Conservation (phyloP, 1,140 invertebrate species). For the Tribolium castaneum region DNA sequence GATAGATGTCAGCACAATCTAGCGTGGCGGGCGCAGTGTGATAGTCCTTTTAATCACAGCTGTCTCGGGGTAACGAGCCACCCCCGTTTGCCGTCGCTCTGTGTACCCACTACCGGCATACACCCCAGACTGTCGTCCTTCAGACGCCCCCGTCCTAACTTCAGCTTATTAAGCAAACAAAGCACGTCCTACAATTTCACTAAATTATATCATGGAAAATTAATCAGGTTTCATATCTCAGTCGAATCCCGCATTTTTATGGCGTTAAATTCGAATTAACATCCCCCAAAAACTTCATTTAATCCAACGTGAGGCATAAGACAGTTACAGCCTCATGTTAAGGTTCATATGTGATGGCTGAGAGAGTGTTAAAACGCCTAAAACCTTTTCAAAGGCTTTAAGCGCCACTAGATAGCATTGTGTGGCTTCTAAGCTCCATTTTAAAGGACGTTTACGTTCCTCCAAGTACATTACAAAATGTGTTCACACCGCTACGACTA, state of each 20-base stretch:
- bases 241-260: conserved; percentile 26
- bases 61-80: conserved; percentile 44
- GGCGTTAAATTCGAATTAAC: conserved; percentile 38
- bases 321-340: conserved; percentile 13
- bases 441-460: conserved; percentile 38
- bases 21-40: conserved; percentile 43
- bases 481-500: conserved; percentile 34
- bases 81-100: conserved; percentile 22
- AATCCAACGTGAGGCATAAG: not conserved
- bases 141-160: not conserved
- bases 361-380: conserved; percentile 34
- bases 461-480: conserved; percentile 38
- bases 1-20: conserved; percentile 46
- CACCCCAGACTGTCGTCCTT: conserved; percentile 27
- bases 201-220: conserved; percentile 40
- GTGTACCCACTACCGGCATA: conserved; percentile 24
- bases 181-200: conserved; percentile 39
- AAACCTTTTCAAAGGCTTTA: conserved; percentile 43
- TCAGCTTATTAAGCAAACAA: conserved; percentile 40
- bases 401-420: conserved; percentile 37
- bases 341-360: conserved; percentile 15
- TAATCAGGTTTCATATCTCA: conserved; percentile 42
- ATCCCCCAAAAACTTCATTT: conserved; percentile 1
- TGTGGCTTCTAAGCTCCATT: conserved; percentile 36
- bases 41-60: conserved; percentile 45